Evolutionary conservation across 2,888 invertebrate species (phyloP).

Genomic region (Bhutanitis thaidina): DNA sequence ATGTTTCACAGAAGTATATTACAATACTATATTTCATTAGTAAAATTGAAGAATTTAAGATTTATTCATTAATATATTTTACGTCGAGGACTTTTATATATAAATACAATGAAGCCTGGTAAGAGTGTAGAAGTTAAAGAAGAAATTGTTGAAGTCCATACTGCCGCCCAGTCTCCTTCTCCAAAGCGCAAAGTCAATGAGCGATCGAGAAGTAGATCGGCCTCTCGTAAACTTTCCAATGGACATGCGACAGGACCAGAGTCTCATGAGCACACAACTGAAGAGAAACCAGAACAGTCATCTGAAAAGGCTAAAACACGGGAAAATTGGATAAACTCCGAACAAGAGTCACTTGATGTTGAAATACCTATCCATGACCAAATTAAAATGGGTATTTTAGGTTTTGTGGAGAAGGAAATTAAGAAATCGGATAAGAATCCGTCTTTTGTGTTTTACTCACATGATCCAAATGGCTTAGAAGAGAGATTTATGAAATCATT

Average conservation of each 20-base stretch:
- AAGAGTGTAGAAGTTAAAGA: slow-evolving; percentile 58
- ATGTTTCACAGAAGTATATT: slow-evolving; percentile 3
- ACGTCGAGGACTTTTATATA: slow-evolving; percentile 28
- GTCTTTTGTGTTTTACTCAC: slow-evolving; percentile 72
- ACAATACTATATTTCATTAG: not conserved
- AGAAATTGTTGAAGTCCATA: slow-evolving; percentile 70
- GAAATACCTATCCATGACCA: slow-evolving; percentile 81
- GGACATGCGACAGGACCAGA: slow-evolving; percentile 47
- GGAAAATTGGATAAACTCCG: slow-evolving; percentile 72
- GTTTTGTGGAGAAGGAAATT: slow-evolving; percentile 74
- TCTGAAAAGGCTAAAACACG: slow-evolving; percentile 56
- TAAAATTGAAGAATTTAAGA: not conserved
- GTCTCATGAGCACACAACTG: slow-evolving; percentile 22
- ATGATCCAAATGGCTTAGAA: slow-evolving; percentile 70
- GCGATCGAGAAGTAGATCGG: slow-evolving; percentile 55
- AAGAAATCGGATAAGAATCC: slow-evolving; percentile 73
- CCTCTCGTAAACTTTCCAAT: slow-evolving; percentile 63
- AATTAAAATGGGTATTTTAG: slow-evolving; percentile 73
- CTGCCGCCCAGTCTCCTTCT: slow-evolving; percentile 61
- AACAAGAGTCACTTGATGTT: slow-evolving; percentile 77
- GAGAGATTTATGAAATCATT: slow-evolving; percentile 67
- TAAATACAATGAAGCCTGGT: slow-evolving; percentile 59
- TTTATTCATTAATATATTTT: slow-evolving; percentile 1
- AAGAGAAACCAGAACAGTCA: slow-evolving; percentile 33
- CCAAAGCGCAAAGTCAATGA: slow-evolving; percentile 55